These are phyloP conservation scores for Pteropus rufus DNA, from an alignment of 2,797 vertebrate species.

Conservation along the genomic window DNA sequence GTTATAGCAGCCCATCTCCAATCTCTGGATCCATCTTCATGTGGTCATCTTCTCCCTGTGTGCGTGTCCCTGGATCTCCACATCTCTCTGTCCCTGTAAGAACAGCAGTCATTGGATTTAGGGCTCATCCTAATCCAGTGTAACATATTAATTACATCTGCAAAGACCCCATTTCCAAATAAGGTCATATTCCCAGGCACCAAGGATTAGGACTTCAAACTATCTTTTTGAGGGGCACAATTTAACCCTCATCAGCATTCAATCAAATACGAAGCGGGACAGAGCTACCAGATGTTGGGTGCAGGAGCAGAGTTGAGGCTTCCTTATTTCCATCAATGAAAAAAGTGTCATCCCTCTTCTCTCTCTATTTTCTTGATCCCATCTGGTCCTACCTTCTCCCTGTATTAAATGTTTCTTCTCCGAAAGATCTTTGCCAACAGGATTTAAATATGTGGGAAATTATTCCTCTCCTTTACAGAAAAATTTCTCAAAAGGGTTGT, in stretches of 20 bases:
- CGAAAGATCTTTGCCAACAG: background rate
- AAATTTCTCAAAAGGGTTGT: background rate
- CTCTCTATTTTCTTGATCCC: background rate
- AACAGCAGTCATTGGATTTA: background rate
- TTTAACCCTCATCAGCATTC: background rate
- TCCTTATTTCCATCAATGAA: background rate
- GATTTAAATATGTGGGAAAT: background rate
- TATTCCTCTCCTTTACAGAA: background rate
- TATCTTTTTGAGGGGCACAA: background rate
- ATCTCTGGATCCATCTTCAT: background rate
- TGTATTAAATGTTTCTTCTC: background rate
- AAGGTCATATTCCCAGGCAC: background rate
- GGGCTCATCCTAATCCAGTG: background rate
- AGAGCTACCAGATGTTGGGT: background rate
- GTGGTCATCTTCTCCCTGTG: background rate
- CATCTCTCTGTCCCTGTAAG: background rate
- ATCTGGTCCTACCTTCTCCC: background rate
- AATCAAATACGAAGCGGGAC: background rate
- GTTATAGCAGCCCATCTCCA: background rate
- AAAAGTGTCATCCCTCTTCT: background rate
- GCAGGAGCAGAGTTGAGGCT: background rate
- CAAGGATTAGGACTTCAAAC: background rate
- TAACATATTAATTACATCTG: background rate
- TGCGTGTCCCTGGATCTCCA: background rate
- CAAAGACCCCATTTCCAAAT: background rate